Evolutionary conservation across 2,888 invertebrate genomes (phyloP).

Genomic region (Polydrusus pterygomalis): DNA sequence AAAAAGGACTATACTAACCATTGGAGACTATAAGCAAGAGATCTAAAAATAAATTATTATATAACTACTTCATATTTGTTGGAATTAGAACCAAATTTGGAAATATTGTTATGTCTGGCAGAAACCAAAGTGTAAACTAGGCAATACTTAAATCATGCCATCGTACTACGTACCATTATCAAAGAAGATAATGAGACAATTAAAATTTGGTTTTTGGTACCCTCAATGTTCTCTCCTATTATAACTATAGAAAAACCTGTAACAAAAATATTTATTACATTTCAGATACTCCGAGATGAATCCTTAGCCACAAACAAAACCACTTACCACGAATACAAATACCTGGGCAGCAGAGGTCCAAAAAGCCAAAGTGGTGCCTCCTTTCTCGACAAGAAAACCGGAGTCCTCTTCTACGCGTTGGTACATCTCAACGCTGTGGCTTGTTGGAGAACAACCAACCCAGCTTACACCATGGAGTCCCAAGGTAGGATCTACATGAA

Average conservation of each 20-base stretch:
- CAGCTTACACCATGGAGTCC: conserved; percentile 79
- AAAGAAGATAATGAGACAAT: too few species aligned
- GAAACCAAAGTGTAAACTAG: too few species aligned
- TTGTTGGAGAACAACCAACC: conserved; percentile 84
- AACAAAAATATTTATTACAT: background rate
- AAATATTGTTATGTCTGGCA: too few species aligned
- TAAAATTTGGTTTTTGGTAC: too few species aligned
- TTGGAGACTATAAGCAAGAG: too few species aligned
- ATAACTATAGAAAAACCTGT: too few species aligned
- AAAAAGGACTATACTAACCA: too few species aligned
- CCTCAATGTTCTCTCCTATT: too few species aligned
- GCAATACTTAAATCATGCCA: too few species aligned
- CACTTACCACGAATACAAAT: conserved; percentile 79
- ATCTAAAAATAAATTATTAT: too few species aligned
- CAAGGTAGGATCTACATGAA: conserved; percentile 84
- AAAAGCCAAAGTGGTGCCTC: conserved; percentile 85
- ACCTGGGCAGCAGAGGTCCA: conserved; percentile 81
- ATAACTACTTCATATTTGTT: too few species aligned
- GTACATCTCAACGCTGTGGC: conserved; percentile 85
- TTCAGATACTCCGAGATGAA: conserved; percentile 76
- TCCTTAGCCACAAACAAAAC: conserved; percentile 69
- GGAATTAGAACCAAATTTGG: background rate
- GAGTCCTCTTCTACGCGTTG: conserved; percentile 84
- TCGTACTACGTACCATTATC: too few species aligned
- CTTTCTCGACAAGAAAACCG: conserved; percentile 81